phyloP scores from a whole-genome alignment of 2,113 vertebrate species.

The Actinemys pallida region DNA sequence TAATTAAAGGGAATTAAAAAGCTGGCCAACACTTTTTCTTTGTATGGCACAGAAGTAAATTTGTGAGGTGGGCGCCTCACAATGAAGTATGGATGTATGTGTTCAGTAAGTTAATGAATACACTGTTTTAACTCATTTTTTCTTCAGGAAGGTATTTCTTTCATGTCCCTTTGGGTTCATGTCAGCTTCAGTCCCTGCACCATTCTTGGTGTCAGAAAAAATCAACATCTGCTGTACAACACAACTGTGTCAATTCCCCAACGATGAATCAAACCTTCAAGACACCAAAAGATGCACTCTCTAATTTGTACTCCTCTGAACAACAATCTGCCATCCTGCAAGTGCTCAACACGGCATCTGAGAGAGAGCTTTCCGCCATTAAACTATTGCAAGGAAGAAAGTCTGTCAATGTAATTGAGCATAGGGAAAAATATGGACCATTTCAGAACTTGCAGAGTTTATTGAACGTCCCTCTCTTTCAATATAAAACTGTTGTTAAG shows the following conservation, averaged over 20 bases:
- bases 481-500: constrained; percentile 79
- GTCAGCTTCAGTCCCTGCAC: constrained; percentile 50
- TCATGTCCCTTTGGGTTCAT: not conserved
- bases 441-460: constrained; percentile 80
- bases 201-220: constrained; percentile 79
- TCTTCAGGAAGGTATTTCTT: constrained; percentile 55
- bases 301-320: constrained; percentile 75
- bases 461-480: constrained; percentile 78
- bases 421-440: constrained; percentile 79
- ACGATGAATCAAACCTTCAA: constrained; percentile 1
- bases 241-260: constrained; percentile 31
- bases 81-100: not conserved
- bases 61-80: not conserved
- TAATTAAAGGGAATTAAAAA: not conserved
- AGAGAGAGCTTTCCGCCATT: constrained; percentile 75
- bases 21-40: not conserved
- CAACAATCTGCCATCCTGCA: constrained; percentile 79
- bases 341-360: constrained; percentile 78
- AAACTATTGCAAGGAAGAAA: constrained; percentile 82
- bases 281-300: constrained; percentile 60
- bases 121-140: not conserved
- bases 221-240: constrained; percentile 50
- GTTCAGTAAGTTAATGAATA: not conserved
- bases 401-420: constrained; percentile 68
- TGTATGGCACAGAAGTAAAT: not conserved